A percentile compares a stretch with the other conserved stretches of the same genome.
Conservation (phyloP, 2,888 invertebrate species). For the Phortica okadai region DNA sequence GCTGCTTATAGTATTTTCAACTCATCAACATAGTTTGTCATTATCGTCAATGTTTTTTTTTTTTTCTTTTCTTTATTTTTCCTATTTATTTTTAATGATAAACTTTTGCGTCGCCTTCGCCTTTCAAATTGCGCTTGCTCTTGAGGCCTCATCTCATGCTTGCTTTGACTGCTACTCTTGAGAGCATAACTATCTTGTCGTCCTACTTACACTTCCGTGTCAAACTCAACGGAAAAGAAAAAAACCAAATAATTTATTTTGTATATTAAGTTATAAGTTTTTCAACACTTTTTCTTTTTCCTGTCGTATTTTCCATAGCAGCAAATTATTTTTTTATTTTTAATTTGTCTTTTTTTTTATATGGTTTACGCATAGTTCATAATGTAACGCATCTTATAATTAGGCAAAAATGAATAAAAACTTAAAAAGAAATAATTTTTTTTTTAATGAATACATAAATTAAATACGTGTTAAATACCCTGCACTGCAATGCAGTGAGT, state of each 20-base stretch:
- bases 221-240: no score
- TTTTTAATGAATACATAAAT: slow-evolving; percentile 11
- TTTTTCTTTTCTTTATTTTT: neutral
- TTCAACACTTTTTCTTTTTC: neutral
- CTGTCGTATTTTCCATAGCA: neutral
- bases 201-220: neutral
- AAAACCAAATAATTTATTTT: neutral
- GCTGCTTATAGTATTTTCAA: neutral
- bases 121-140: neutral
- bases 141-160: neutral
- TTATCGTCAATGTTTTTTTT: neutral
- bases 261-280: neutral
- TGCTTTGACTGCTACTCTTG: neutral
- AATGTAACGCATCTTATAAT: slow-evolving; percentile 2
- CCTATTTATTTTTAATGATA: slow-evolving; percentile 24
- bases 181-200: neutral
- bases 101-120: slow-evolving; percentile 3
- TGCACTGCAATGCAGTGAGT: slow-evolving; percentile 12
- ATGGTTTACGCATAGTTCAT: neutral
- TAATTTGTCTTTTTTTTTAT: neutral
- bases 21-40: slow-evolving; percentile 1
- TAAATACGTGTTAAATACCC: slow-evolving; percentile 24
- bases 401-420: slow-evolving; percentile 20
- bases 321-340: neutral
- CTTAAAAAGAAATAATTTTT: neutral